Percentiles rank a stretch among this genome's conserved stretches.
Conservation (phyloP, 2,113 vertebrate species). For the Stegostoma tigrinum region DNA sequence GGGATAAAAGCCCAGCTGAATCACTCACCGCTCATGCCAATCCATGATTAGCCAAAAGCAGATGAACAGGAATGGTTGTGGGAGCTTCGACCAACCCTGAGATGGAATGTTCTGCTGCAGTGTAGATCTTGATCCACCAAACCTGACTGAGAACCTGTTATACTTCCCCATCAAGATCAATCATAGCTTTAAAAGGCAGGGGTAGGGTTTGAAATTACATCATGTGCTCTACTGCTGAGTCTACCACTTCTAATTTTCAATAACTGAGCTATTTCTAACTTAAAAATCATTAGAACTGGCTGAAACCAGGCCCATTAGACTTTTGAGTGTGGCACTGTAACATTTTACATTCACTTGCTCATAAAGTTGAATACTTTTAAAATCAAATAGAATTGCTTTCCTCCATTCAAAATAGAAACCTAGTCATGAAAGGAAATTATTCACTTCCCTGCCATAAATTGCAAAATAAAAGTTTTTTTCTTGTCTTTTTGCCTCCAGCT, state of each 20-base stretch:
- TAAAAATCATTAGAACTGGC: neutral
- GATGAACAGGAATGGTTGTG: neutral
- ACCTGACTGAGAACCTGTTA: neutral
- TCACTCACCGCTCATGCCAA: neutral
- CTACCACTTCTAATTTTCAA: neutral
- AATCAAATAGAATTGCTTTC: neutral
- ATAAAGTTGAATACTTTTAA: neutral
- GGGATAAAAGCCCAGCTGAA: neutral
- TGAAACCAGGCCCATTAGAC: neutral
- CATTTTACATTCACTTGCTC: neutral
- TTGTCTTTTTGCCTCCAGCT: neutral
- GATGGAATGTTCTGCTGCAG: neutral
- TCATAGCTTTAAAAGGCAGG: neutral
- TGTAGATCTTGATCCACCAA: neutral
- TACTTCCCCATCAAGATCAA: neutral
- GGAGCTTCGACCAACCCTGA: neutral
- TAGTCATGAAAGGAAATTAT: neutral
- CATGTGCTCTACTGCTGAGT: neutral
- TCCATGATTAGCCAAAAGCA: neutral
- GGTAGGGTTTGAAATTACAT: neutral
- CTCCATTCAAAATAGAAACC: neutral
- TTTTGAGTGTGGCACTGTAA: neutral
- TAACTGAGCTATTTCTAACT: neutral
- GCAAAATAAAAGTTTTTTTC: neutral
- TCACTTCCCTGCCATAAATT: neutral